Evolutionary conservation across 64 coral and sea anemone species (phyloP).

Genomic region (Montipora capricornis): DNA sequence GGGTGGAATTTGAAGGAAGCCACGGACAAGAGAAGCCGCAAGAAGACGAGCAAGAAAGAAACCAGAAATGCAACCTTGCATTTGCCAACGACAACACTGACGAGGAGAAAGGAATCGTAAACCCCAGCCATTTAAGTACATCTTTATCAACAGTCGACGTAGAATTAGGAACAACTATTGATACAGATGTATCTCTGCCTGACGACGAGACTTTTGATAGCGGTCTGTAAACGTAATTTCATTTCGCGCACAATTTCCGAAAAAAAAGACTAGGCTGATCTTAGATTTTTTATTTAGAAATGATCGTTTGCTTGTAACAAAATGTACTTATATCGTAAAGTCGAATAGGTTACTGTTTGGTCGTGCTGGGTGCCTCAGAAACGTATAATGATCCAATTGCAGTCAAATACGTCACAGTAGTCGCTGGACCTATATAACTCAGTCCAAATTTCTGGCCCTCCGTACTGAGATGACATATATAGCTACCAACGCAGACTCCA

Average conservation of each 20-base stretch:
- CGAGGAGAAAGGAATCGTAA: not conserved
- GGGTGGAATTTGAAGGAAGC: not conserved
- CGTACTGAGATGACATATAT: too few species aligned
- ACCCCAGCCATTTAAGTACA: not conserved
- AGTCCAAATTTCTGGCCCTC: too few species aligned
- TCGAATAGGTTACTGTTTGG: too few species aligned
- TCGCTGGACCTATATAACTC: too few species aligned
- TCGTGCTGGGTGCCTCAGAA: too few species aligned
- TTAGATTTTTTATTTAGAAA: too few species aligned
- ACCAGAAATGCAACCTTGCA: not conserved
- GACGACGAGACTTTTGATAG: constrained; percentile 24
- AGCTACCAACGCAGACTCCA: too few species aligned
- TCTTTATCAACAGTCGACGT: not conserved
- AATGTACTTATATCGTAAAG: too few species aligned
- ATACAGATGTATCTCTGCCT: not conserved
- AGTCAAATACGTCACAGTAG: too few species aligned
- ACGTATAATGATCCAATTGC: too few species aligned
- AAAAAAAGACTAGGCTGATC: too few species aligned
- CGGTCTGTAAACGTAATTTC: not conserved
- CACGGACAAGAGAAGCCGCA: not conserved
- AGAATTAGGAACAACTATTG: not conserved
- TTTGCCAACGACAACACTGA: not conserved
- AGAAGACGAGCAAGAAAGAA: not conserved
- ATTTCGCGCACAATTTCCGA: not conserved
- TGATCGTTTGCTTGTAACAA: too few species aligned